Conservation (phyloP, 2,797 vertebrate genomes). For the Lindbergichthys nudifrons region DNA sequence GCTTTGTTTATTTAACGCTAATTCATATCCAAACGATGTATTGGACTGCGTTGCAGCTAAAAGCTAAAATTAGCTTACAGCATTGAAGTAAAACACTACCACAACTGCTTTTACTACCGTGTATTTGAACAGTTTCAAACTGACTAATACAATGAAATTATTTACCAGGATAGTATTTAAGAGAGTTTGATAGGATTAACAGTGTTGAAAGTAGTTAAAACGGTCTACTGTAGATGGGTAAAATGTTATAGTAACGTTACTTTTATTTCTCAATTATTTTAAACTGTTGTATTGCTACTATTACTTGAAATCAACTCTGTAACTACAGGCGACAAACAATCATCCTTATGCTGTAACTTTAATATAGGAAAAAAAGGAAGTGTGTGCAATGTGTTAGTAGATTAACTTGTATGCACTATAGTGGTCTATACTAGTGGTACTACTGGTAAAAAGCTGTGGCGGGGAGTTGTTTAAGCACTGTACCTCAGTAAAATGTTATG, state of each 20-base stretch:
- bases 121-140: neutral
- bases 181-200: neutral
- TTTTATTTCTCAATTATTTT: too few species aligned
- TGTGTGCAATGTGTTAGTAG: too few species aligned
- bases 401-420: too few species aligned
- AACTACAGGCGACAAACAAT: too few species aligned
- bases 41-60: neutral
- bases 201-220: too few species aligned
- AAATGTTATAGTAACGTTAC: too few species aligned
- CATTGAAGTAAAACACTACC: neutral
- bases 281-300: too few species aligned
- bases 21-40: neutral
- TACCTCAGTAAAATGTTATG: neutral
- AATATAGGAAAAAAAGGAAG: too few species aligned
- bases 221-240: too few species aligned
- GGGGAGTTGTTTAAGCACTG: neutral
- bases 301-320: too few species aligned
- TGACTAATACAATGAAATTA: fast-evolving
- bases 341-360: too few species aligned
- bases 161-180: neutral
- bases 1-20: neutral
- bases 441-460: neutral
- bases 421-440: neutral
- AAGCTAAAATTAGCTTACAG: conserved; percentile 29
- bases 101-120: neutral